Evolutionary conservation across 2,797 vertebrate genomes (phyloP), one percentile per base, ranked within the genome.

Genomic region (Coilia nasus): DNA sequence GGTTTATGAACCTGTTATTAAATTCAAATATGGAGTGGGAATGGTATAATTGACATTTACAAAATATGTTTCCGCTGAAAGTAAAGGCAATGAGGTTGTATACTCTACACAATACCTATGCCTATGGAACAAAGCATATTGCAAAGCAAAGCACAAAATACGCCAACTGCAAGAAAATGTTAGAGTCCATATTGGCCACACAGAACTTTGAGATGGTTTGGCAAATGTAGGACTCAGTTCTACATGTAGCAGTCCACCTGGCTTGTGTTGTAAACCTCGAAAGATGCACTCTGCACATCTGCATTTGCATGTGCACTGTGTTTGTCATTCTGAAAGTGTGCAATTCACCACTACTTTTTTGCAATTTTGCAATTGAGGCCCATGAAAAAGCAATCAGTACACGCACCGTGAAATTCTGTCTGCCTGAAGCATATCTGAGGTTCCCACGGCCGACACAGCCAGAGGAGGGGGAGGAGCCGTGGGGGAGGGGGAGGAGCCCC

Each of bases 1-100:
- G 9, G 84, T 46, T 64, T 25, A 21, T 78, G 71, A 21, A 59
- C 57, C 57, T 21, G 57, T 21, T 78, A 78, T 78, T 78, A 78
- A 78, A 78, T 78, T 78, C 71, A 44, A 78, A 78, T 28, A 7
- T 21, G 44, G 35, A 83, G 82, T 14, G 82, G 62, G 28, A 85
- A 47, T 83, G 82, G 85, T 86, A 71, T 23, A 81, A 75, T 31
- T 75, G 25, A 67, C 25, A 6, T 75, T 75, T 35, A 15, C 15
- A 35, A 28, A 41, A 35, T 14, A 21, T 6, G 31, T 78, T 78
- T 78, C 71, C 1, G 15, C 35, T 41, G 19, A 41, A 19, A 3
- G 35, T 10, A 78, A 78, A 21, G 19, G 17, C 35, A 21, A 44
- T 41, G 35, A 44, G 7, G 35, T 10, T 10, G 35, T 1, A 41